Base-by-base conservation (phyloP, 2,888 invertebrate species). In the Hemaris fuciformis region DNA sequence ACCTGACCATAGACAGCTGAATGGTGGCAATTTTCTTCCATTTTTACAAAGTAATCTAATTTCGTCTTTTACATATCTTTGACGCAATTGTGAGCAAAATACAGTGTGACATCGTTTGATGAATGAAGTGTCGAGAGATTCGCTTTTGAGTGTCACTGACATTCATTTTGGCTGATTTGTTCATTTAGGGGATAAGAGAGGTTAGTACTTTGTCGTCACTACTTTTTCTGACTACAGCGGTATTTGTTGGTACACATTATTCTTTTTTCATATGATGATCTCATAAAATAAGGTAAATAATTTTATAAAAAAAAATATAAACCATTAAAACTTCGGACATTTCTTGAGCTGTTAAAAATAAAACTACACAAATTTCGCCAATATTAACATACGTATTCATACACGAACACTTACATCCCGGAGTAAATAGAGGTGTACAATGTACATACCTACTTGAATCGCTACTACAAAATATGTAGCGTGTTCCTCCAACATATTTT, bases 21-120 rank as follows among this genome's bases (percentile, higher is more conserved):
- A 60, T 53, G n/a, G 48, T 38, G 41, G 60, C 41, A 60, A 53
- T 60, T 53, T 60, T 60, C 23, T 60, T n/a, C 41, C 38, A 60
- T 60, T 60, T 45, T 41, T 22, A 46, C 13, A 46, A 25, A 25
- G 18, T 25, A 31, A 27, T 8, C 53, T 53, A 53, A 53, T 53
- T 31, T 31, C 2, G 53, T 18, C 10, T 53, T 27, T 27, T 27
- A 31, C 27, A 25, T 53, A 13, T 10, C 27, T 53, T 53, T 31
- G 53, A 53, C 53, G 53, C 31, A 53, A 31, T 53, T 31, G 31
- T 10, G 18, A 53, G 27, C 25, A 46, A 23, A 46, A 15, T 18
- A 8, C 18, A 15, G 18, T 53, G 53, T n/a, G 10, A 53, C 27
- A 48, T 13, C 25, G n/a, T 46, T 25, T 53, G 48, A 53, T 53